Percentiles rank a stretch among this genome's conserved stretches.
phyloP scores from a whole-genome alignment of 2,888 invertebrate genomes.

The Bhutanitis thaidina region DNA sequence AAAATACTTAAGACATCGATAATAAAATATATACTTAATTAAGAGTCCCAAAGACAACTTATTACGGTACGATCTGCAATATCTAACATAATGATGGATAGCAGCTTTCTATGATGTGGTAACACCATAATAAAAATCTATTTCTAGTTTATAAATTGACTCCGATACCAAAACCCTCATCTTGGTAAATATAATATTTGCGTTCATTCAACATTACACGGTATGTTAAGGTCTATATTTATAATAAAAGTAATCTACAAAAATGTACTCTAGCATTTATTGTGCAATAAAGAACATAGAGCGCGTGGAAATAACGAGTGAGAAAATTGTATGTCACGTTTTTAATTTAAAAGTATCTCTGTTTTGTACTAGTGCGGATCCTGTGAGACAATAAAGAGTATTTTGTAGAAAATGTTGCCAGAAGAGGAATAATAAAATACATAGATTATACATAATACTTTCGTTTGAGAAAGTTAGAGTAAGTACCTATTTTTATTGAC shows the following conservation, averaged over 20 bases:
- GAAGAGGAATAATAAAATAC: background rate
- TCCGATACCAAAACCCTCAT: too few species aligned
- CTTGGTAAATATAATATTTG: too few species aligned
- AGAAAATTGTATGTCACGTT: slow-evolving; percentile 19
- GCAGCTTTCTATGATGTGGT: too few species aligned
- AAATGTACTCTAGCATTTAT: slow-evolving; percentile 15
- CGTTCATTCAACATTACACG: background rate
- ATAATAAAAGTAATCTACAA: slow-evolving; percentile 12
- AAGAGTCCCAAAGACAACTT: too few species aligned
- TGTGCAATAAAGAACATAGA: slow-evolving; percentile 17
- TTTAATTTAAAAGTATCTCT: slow-evolving; percentile 19
- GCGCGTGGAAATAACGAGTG: slow-evolving; percentile 14
- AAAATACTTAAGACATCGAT: too few species aligned
- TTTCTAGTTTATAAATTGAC: too few species aligned
- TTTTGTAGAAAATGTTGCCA: background rate
- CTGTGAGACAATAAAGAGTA: slow-evolving; percentile 11
- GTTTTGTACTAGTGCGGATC: slow-evolving; percentile 10
- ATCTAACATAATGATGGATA: too few species aligned
- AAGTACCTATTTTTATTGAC: too few species aligned
- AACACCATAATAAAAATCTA: too few species aligned
- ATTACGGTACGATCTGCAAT: too few species aligned
- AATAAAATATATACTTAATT: too few species aligned
- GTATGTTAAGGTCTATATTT: slow-evolving; percentile 7
- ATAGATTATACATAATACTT: background rate
- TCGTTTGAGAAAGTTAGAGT: too few species aligned